Percentiles rank a stretch among this genome's conserved stretches.
Evolutionary conservation across 2,888 invertebrate species (phyloP).

Genomic region (Lydus trimaculatus): DNA sequence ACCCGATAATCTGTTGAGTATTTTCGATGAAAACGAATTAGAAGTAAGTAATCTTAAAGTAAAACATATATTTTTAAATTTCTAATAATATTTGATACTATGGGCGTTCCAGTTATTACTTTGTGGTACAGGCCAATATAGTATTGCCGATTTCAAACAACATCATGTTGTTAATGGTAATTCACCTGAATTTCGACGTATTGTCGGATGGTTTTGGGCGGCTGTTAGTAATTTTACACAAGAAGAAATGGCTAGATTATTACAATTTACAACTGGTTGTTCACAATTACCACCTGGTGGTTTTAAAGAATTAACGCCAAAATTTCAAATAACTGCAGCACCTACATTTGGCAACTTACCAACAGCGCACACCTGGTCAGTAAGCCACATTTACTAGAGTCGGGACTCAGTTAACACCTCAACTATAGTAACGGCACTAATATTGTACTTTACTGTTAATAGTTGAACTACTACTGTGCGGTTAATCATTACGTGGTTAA

Average conservation of each 20-base stretch:
- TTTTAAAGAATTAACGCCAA: slow-evolving; percentile 86
- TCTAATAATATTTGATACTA: slow-evolving; percentile 46
- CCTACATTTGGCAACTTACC: slow-evolving; percentile 91
- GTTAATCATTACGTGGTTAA: not conserved
- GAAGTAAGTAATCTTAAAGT: slow-evolving; percentile 80
- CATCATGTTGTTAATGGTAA: slow-evolving; percentile 87
- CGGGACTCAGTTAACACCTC: no score
- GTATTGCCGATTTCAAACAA: slow-evolving; percentile 86
- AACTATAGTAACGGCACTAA: no score
- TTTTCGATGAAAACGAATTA: slow-evolving; percentile 95
- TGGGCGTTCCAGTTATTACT: slow-evolving; percentile 75
- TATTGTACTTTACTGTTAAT: no score
- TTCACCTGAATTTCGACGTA: slow-evolving; percentile 82
- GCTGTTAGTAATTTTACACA: slow-evolving; percentile 87
- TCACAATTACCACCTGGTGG: slow-evolving; percentile 92
- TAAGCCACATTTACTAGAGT: not conserved
- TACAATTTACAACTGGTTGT: slow-evolving; percentile 94
- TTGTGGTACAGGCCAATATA: slow-evolving; percentile 94
- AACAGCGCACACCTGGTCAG: slow-evolving; percentile 90
- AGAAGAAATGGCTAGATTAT: slow-evolving; percentile 90
- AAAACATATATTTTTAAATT: slow-evolving; percentile 21
- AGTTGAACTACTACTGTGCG: no score
- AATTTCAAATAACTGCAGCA: slow-evolving; percentile 91
- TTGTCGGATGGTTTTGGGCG: slow-evolving; percentile 91
- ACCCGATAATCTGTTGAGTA: slow-evolving; percentile 90